Percentiles rank a stretch among this genome's conserved stretches.
Evolutionary conservation across 2,113 vertebrate species (phyloP).

Genomic region (Glaucomys volans): DNA sequence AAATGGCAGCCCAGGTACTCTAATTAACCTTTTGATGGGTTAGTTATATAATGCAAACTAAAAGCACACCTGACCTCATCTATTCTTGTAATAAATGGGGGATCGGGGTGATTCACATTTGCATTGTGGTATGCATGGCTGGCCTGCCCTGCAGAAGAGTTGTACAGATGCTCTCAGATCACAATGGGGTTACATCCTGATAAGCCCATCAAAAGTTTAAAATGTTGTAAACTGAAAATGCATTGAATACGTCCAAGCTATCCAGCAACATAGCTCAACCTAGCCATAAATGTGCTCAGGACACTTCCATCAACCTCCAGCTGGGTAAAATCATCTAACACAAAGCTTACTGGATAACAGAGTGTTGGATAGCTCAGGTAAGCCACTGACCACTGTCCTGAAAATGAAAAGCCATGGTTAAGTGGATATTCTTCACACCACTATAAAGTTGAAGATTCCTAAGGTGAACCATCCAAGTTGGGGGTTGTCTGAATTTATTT

Average conservation of each 20-base stretch:
- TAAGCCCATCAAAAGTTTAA: too few species aligned
- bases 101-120: background rate
- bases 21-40: background rate
- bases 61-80: background rate
- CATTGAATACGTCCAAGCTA: background rate
- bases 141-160: background rate
- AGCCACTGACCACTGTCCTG: background rate
- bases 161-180: background rate
- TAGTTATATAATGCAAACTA: background rate
- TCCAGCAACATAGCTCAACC: background rate
- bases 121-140: background rate
- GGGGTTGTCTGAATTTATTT: background rate
- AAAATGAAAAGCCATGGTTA: background rate
- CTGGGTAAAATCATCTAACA: background rate
- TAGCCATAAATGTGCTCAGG: background rate
- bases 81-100: background rate
- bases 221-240: background rate
- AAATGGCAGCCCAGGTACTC: background rate
- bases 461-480: background rate
- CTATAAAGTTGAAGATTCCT: too few species aligned
- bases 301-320: background rate
- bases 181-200: background rate
- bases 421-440: too few species aligned
- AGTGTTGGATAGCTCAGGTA: too few species aligned
- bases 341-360: background rate